Conservation (phyloP, 2,888 invertebrate genomes). For the Callyntrura guangdongensis region DNA sequence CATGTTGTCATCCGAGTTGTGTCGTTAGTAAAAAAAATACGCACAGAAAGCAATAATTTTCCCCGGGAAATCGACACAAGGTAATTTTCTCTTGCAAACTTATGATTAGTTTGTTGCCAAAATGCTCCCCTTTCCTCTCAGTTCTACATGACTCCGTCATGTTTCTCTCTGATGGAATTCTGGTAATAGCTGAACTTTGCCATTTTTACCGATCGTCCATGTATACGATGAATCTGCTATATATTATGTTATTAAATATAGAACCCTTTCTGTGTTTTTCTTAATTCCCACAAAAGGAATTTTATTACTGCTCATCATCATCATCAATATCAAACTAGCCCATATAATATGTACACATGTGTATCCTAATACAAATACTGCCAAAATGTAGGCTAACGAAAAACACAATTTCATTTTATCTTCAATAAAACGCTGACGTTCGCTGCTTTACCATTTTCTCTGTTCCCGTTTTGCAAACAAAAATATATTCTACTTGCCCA, state of each 20-base stretch:
- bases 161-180: background rate
- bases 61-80: background rate
- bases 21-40: slow-evolving; percentile 26
- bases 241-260: too few species aligned
- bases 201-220: too few species aligned
- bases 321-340: too few species aligned
- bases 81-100: slow-evolving; percentile 45
- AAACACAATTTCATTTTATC: too few species aligned
- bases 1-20: background rate
- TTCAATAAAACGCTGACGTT: too few species aligned
- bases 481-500: background rate
- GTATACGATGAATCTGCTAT: too few species aligned
- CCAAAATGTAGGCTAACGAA: too few species aligned
- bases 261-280: too few species aligned
- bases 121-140: background rate
- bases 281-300: too few species aligned
- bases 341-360: too few species aligned
- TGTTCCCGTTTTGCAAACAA: background rate
- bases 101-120: background rate
- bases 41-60: slow-evolving; percentile 28
- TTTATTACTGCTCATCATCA: background rate
- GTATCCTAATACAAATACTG: too few species aligned
- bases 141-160: background rate
- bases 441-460: too few species aligned
- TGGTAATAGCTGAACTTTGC: background rate